phyloP scores from a whole-genome alignment of 2,888 invertebrate species.

The Megamerina dolium region DNA sequence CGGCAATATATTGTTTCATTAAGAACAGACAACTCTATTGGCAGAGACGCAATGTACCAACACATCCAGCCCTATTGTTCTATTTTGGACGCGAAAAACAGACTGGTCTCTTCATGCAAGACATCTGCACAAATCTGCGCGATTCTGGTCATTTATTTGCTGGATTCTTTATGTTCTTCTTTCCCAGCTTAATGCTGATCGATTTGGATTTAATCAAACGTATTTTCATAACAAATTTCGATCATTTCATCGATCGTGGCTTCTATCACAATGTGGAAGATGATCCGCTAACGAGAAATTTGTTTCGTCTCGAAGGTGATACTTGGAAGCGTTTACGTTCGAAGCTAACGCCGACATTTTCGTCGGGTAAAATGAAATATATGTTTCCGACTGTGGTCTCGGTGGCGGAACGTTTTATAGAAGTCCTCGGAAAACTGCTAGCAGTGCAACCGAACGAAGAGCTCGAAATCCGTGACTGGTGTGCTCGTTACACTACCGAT shows the following conservation, averaged over 20 bases:
- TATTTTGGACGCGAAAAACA: conserved; percentile 1
- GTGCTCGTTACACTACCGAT: conserved; percentile 50
- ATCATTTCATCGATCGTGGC: conserved; percentile 27
- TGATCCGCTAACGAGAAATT: conserved; percentile 43
- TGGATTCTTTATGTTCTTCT: not conserved
- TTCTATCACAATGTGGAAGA: conserved; percentile 32
- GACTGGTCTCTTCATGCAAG: conserved; percentile 1
- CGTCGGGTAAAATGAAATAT: conserved; percentile 49
- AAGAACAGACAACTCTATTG: conserved; percentile 1
- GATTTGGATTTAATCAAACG: conserved; percentile 37
- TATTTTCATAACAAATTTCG: conserved; percentile 28
- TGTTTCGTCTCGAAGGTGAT: conserved; percentile 39
- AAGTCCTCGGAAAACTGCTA: conserved; percentile 17
- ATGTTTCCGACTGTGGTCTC: conserved; percentile 44
- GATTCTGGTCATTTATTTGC: not conserved
- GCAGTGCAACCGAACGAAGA: not conserved
- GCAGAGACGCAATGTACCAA: not conserved
- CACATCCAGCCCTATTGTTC: not conserved
- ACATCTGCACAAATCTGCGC: conserved; percentile 4
- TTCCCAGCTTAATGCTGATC: conserved; percentile 4
- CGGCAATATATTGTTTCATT: no score
- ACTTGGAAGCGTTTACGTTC: conserved; percentile 47
- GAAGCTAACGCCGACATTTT: conserved; percentile 50
- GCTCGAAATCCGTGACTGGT: conserved; percentile 45
- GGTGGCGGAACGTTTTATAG: conserved; percentile 24